A percentile compares a stretch with the other conserved stretches of the same genome.
phyloP scores from a whole-genome alignment of 2,888 invertebrate genomes.

The Quadroppia sp. region DNA sequence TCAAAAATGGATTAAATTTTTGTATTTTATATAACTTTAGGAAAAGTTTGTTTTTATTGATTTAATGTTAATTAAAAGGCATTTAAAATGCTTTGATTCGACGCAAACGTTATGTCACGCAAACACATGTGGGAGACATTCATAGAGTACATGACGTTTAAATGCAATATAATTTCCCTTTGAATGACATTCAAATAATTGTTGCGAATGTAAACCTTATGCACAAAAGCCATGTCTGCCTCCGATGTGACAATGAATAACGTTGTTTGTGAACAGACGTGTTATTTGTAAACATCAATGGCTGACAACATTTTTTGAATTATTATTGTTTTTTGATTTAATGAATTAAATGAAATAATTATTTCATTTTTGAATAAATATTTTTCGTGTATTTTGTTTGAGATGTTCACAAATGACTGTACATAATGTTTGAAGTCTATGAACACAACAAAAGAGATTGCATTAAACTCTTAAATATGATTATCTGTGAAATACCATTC shows the following conservation, averaged over 20 bases:
- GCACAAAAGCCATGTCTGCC: neutral
- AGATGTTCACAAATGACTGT: neutral
- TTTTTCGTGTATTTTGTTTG: neutral
- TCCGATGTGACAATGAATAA: neutral
- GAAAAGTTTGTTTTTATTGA: too few relatives aligned
- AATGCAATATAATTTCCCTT: neutral
- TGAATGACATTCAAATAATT: neutral
- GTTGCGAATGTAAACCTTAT: neutral
- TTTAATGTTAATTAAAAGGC: neutral
- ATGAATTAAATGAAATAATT: neutral
- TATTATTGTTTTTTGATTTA: neutral
- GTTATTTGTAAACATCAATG: neutral
- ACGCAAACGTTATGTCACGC: conserved; percentile 3
- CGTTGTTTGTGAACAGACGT: neutral
- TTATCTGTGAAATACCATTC: conserved; percentile 34
- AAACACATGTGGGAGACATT: neutral
- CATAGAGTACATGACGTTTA: neutral
- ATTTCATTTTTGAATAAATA: neutral
- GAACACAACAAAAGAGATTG: conserved; percentile 20
- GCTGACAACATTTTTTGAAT: neutral
- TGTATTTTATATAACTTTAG: too few relatives aligned
- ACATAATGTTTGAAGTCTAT: conserved; percentile 6
- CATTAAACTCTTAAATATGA: conserved; percentile 31
- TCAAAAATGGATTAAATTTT: too few relatives aligned
- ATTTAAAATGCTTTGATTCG: conserved; percentile 3